Evolutionary conservation across 2,888 invertebrate genomes (phyloP).

Genomic region (Baccha elongata): DNA sequence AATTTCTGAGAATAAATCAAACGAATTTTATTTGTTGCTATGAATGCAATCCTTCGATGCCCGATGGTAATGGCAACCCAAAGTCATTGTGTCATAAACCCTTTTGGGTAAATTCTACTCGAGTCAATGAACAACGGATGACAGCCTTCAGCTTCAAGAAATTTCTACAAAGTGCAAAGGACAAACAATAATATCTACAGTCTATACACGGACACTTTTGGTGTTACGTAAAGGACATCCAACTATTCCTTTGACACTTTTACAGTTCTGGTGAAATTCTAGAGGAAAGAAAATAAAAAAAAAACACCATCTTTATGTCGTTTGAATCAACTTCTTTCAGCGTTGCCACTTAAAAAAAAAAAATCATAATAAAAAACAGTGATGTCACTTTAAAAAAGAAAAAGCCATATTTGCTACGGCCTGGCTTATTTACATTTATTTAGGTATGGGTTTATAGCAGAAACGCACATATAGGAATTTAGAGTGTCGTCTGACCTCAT

Average conservation of each 20-base stretch:
- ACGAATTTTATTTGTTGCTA: slow-evolving; percentile 50
- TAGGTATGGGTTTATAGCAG: no score
- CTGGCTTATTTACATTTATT: no score
- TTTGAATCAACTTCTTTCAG: background rate
- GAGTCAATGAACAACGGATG: slow-evolving; percentile 53
- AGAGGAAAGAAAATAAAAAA: slow-evolving; percentile 6
- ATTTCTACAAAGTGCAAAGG: slow-evolving; percentile 19
- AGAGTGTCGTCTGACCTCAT: no score
- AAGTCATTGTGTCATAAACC: slow-evolving; percentile 60
- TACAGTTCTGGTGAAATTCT: slow-evolving; percentile 9
- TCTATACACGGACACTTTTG: background rate
- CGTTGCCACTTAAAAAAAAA: no score
- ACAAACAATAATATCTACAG: no score
- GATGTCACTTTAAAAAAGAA: no score
- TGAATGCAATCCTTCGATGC: slow-evolving; percentile 1
- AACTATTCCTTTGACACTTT: slow-evolving; percentile 44
- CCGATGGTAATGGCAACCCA: slow-evolving; percentile 27
- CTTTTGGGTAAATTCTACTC: slow-evolving; percentile 44
- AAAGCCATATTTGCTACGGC: no score
- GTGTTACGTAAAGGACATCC: slow-evolving; percentile 22
- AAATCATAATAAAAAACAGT: no score
- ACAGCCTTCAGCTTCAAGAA: slow-evolving; percentile 54
- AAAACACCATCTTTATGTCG: background rate
- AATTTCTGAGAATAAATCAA: slow-evolving; percentile 50
- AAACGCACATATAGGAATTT: no score